Evolutionary conservation across 2,113 vertebrate genomes (phyloP), one percentile per base, ranked within the genome.

Genomic region (Onychorhynchus coronatus): DNA sequence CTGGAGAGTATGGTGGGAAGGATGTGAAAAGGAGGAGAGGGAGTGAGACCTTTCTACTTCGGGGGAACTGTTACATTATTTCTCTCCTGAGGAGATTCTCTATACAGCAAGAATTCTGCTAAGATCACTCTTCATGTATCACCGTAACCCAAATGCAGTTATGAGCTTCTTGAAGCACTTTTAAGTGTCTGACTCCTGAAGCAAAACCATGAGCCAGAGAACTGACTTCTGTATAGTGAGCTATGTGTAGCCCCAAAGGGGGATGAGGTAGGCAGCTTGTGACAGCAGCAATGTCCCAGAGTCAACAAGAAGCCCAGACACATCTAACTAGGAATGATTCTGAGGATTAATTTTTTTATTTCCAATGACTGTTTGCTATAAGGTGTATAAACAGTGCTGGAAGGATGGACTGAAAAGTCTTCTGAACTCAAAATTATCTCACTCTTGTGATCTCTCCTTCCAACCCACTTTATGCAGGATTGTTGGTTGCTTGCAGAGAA

Each of bases 1-100:
- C 73, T 24, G 18, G 25, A 61, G 14, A 0, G 0, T 21, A 12
- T 56, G 27, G n/a, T 52, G 44, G 23, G 31, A 76, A n/a, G 28
- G 15, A 72, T 31, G 28, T 28, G 62, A 62, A 83, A 79, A 85
- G 17, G 17, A 56, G 27, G 7, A 66, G 23, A 35, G 18, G 20
- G 28, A 86, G 30, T 17, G 56, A 72, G 47, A 62, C 8, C 5
- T 41, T 33, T 65, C n/a, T 63, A 74, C 24, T 72, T 78, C 42
- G 3, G 15, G 10, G 3, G 18, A 86, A 37, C 9, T 39, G 22
- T 80, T n/a, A 37, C 12, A 17, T 9, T n/a, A 44, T 55, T 67
- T 76, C 22, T 68, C 3, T 72, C 21, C 41, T n/a, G 53, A 72
- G 44, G n/a, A 62, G 28, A 49, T 44, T 50, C 58, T 58, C 39